A percentile compares a stretch with the other conserved stretches of the same genome.
These are phyloP conservation scores for Lates japonicus DNA, from an alignment of 2,797 vertebrate species.

Conservation along the genomic window DNA sequence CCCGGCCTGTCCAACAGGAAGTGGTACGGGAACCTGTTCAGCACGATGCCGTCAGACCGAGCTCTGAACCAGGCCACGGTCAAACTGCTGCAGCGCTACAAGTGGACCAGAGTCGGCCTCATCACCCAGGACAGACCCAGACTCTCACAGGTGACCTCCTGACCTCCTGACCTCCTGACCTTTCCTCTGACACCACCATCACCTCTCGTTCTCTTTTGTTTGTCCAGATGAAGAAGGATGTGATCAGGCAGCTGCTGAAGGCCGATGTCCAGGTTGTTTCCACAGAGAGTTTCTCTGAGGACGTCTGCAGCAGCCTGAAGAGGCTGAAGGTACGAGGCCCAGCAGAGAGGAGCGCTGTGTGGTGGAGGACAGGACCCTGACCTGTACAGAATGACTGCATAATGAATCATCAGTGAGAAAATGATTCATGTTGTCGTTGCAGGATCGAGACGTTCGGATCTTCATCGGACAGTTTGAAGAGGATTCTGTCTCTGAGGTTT, in stretches of 20 bases:
- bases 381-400: neutral
- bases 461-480: constrained; percentile 91
- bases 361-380: too few species aligned
- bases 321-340: constrained; percentile 88
- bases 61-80: constrained; percentile 90
- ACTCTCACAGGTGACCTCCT: constrained; percentile 88
- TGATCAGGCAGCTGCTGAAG: constrained; percentile 87
- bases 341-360: too few species aligned
- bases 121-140: constrained; percentile 88
- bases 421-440: constrained; percentile 24
- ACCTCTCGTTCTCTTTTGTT: neutral
- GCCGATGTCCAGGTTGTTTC: constrained; percentile 89
- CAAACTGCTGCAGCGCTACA: constrained; percentile 89
- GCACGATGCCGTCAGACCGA: constrained; percentile 90
- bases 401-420: neutral
- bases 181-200: neutral
- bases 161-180: neutral
- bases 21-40: constrained; percentile 92
- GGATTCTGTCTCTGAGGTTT: constrained; percentile 89
- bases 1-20: constrained; percentile 90
- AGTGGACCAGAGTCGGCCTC: constrained; percentile 91
- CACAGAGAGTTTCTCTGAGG: constrained; percentile 87
- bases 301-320: constrained; percentile 88
- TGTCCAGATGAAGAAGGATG: constrained; percentile 90
- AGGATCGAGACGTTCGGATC: constrained; percentile 91